Percentiles rank a stretch among this genome's conserved stretches.
Evolutionary conservation across 2,797 vertebrate genomes (phyloP).

Genomic region (Chlorospingus semifuscus): DNA sequence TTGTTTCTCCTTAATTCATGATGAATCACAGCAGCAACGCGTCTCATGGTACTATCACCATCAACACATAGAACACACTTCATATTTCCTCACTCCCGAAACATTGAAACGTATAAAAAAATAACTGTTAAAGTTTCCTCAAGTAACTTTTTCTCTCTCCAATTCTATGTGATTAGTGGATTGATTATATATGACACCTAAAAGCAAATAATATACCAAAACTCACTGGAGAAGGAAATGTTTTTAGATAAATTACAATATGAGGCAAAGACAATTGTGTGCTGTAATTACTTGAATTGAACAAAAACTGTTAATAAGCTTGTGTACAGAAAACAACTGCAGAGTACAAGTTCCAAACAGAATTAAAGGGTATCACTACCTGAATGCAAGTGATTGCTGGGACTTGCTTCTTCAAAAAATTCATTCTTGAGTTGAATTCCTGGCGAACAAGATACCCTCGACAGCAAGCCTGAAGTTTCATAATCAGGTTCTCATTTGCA

Average conservation of each 20-base stretch:
- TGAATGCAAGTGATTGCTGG: constrained; percentile 92
- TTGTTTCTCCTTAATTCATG: neutral
- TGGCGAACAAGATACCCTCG: constrained; percentile 90
- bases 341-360: neutral
- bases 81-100: neutral
- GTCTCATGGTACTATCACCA: neutral
- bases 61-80: neutral
- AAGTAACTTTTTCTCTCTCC: neutral
- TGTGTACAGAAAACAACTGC: neutral
- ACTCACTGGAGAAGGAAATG: neutral
- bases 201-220: neutral
- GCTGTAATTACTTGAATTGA: neutral
- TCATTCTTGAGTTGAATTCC: constrained; percentile 81
- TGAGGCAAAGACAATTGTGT: neutral
- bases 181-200: neutral
- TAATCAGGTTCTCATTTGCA: constrained; percentile 91
- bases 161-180: neutral
- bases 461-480: constrained; percentile 91
- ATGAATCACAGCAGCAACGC: neutral
- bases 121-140: neutral
- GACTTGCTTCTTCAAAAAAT: constrained; percentile 87
- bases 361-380: constrained; percentile 71
- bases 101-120: neutral
- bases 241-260: neutral
- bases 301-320: neutral